These are phyloP conservation scores for Serinus canaria DNA, from an alignment of 2,113 vertebrate genomes.

Conservation along the genomic window DNA sequence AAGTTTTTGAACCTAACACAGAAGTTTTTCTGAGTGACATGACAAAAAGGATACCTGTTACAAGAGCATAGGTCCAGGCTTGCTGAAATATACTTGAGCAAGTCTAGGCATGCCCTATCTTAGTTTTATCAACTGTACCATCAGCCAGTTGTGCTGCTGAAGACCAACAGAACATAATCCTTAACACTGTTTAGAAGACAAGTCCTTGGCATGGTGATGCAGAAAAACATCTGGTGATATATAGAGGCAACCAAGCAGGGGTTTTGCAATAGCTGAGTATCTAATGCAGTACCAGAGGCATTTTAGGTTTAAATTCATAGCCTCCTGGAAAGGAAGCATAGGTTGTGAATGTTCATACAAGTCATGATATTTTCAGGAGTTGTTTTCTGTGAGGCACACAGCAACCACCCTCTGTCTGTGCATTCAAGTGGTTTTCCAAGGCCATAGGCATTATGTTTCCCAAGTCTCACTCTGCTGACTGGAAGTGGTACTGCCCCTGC, in stretches of 20 bases:
- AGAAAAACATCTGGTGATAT: background rate
- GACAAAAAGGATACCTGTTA: background rate
- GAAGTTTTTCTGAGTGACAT: background rate
- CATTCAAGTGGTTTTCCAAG: background rate
- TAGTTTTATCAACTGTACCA: background rate
- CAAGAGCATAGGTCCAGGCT: background rate
- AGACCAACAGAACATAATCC: background rate
- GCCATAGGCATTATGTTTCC: background rate
- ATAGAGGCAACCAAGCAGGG: background rate
- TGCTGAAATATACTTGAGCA: background rate
- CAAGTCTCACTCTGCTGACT: background rate
- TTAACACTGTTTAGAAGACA: background rate
- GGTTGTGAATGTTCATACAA: background rate
- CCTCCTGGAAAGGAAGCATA: background rate
- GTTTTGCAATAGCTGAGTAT: background rate
- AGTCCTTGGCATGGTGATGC: background rate
- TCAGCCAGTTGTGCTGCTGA: background rate
- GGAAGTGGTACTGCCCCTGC: background rate
- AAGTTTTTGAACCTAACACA: background rate
- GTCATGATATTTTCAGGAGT: background rate
- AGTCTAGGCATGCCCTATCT: background rate
- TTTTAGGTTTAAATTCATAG: background rate
- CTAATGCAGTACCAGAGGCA: background rate
- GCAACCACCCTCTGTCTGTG: background rate
- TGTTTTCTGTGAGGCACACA: background rate